These are phyloP conservation scores for Hoplostethus atlanticus DNA, from an alignment of 2,797 vertebrate genomes.

Conservation along the genomic window DNA sequence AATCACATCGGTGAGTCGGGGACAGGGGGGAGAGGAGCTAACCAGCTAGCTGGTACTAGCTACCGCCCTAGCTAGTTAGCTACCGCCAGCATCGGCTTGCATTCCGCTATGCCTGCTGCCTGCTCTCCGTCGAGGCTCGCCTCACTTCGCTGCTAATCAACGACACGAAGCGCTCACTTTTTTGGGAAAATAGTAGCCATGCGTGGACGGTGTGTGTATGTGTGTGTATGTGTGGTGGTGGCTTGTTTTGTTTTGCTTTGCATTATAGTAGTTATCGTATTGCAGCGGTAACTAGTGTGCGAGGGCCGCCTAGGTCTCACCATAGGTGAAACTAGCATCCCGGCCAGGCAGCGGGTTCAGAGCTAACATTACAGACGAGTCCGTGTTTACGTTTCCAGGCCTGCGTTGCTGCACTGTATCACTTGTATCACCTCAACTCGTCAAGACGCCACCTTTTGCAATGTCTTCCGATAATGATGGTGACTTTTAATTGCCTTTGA, in stretches of 20 bases:
- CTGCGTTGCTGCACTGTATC: conserved; percentile 44
- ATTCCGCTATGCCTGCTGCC: conserved; percentile 74
- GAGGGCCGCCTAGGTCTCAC: conserved; percentile 67
- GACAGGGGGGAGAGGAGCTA: conserved; percentile 71
- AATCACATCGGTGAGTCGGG: conserved; percentile 93
- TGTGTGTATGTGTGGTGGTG: no score
- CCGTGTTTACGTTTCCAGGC: conserved; percentile 63
- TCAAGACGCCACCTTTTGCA: not conserved
- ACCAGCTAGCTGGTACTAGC: conserved; percentile 54
- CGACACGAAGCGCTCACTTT: not conserved
- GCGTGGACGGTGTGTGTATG: no score
- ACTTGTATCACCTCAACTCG: conserved; percentile 17
- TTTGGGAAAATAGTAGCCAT: accelerated
- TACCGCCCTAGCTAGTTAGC: conserved; percentile 66
- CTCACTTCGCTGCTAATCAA: not conserved
- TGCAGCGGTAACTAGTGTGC: conserved; percentile 37
- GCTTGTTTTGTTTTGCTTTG: not conserved
- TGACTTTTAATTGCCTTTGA: conserved; percentile 13
- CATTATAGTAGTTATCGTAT: conserved; percentile 22
- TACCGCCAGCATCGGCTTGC: conserved; percentile 39
- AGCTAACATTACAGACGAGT: conserved; percentile 49
- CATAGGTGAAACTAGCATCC: conserved; percentile 73
- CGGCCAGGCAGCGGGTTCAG: conserved; percentile 62
- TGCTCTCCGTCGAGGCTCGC: conserved; percentile 22
- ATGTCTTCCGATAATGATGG: not conserved